Percentiles rank a stretch among this genome's conserved stretches.
These are phyloP conservation scores for Pristionchus japonicus DNA, from an alignment of 2,888 invertebrate genomes.

Conservation along the genomic window DNA sequence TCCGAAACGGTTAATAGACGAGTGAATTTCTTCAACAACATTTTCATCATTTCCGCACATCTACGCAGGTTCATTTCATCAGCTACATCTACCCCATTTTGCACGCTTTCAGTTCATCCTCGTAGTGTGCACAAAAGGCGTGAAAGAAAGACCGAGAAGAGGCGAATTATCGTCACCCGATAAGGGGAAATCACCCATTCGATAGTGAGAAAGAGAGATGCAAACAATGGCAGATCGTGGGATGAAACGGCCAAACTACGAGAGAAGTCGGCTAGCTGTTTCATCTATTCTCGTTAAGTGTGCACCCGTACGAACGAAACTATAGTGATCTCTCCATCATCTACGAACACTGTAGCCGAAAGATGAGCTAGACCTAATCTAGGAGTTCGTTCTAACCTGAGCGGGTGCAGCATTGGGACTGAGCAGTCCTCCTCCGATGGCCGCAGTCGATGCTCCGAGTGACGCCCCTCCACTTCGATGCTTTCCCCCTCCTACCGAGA, in stretches of 20 bases:
- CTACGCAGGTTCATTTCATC: neutral
- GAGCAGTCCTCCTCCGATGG: slow-evolving; percentile 44
- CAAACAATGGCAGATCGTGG: slow-evolving; percentile 3
- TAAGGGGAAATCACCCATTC: slow-evolving; percentile 14
- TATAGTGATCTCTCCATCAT: neutral
- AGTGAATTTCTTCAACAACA: neutral
- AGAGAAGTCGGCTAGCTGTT: neutral
- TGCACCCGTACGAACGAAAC: too few species aligned
- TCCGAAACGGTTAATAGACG: too few species aligned
- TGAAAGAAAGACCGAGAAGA: neutral
- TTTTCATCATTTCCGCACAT: neutral
- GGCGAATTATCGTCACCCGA: neutral
- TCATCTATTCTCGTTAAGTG: too few species aligned
- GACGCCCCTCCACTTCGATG: slow-evolving; percentile 19
- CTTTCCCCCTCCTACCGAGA: slow-evolving; percentile 51
- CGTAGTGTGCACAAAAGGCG: neutral
- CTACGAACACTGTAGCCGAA: too few species aligned
- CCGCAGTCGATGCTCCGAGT: neutral
- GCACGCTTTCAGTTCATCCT: neutral
- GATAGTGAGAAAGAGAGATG: neutral
- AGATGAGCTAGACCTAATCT: neutral
- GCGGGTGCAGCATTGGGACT: neutral
- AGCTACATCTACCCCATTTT: neutral
- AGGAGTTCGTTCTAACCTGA: neutral
- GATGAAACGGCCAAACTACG: neutral